These are phyloP conservation scores for Bombylius discolor DNA, from an alignment of 2,888 invertebrate genomes.

Conservation along the genomic window DNA sequence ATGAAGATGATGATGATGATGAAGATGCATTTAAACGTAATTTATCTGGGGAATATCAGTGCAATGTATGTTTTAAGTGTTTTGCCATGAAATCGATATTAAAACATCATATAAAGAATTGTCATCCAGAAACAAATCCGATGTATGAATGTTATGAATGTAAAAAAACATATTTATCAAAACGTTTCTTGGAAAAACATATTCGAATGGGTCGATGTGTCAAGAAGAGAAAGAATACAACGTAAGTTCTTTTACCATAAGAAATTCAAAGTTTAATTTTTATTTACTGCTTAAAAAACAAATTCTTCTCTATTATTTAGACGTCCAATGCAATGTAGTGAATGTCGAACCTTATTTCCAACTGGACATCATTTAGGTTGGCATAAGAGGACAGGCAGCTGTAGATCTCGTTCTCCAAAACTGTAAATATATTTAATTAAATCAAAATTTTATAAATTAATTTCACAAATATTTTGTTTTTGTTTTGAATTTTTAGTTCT, in stretches of 20 bases:
- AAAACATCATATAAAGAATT: slow-evolving; percentile 29
- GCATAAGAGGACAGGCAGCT: slow-evolving; percentile 33
- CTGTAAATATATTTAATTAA: slow-evolving; percentile 20
- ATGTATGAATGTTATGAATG: slow-evolving; percentile 34
- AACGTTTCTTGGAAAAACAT: slow-evolving; percentile 34
- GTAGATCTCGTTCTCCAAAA: slow-evolving; percentile 32
- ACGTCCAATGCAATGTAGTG: slow-evolving; percentile 35
- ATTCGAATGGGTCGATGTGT: slow-evolving; percentile 33
- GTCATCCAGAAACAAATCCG: slow-evolving; percentile 30
- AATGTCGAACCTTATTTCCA: slow-evolving; percentile 32
- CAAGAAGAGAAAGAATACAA: slow-evolving; percentile 34
- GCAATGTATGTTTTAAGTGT: slow-evolving; percentile 29
- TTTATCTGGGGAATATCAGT: slow-evolving; percentile 27
- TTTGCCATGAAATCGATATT: slow-evolving; percentile 26
- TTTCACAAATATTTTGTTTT: background rate
- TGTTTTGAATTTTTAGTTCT: background rate
- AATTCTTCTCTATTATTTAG: slow-evolving; percentile 15
- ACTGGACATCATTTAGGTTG: slow-evolving; percentile 35
- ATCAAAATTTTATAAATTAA: background rate
- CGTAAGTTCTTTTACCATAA: slow-evolving; percentile 18
- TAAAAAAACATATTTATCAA: slow-evolving; percentile 34
- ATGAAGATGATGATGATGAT: slow-evolving; percentile 22
- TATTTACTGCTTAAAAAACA: background rate
- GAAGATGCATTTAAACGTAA: background rate
- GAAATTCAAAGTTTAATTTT: too few species aligned